A percentile compares a stretch with the other conserved stretches of the same genome.
Conservation (phyloP, 2,797 vertebrate species). For the Cossypha caffra region DNA sequence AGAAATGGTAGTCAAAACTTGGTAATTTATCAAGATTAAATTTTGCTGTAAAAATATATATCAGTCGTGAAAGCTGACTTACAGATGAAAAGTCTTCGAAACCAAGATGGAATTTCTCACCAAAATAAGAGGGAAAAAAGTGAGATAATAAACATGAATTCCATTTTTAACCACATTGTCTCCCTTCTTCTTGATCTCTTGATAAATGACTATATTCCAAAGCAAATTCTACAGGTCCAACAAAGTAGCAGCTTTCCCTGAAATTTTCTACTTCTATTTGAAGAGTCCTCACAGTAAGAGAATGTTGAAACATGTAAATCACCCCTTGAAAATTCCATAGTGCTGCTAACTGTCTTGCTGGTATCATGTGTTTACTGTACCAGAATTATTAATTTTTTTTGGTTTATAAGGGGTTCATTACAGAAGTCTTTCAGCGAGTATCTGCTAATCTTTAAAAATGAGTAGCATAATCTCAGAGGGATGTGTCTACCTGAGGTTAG, state of each 20-base stretch:
- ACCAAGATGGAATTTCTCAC: background rate
- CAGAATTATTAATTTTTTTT: constrained; percentile 17
- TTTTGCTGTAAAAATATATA: background rate
- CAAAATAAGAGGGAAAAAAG: background rate
- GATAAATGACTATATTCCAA: background rate
- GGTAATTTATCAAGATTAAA: background rate
- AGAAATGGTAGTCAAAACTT: background rate
- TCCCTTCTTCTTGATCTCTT: background rate
- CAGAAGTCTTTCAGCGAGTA: constrained; percentile 26
- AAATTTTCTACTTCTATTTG: background rate
- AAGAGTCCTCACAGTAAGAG: background rate
- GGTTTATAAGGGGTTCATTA: constrained; percentile 44
- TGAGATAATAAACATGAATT: background rate
- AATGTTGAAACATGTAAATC: constrained; percentile 11
- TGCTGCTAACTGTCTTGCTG: background rate
- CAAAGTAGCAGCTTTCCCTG: background rate
- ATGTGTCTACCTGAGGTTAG: constrained; percentile 49
- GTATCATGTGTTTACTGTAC: background rate
- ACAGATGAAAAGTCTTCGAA: background rate
- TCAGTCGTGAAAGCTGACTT: background rate
- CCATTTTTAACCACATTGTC: background rate
- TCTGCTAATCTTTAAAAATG: constrained; percentile 43
- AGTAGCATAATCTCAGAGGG: constrained; percentile 44
- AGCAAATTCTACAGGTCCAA: background rate
- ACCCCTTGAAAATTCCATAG: background rate